Percentiles rank a stretch among this genome's conserved stretches.
Conservation (phyloP, 1,140 invertebrate genomes). For the Pinna nobilis region DNA sequence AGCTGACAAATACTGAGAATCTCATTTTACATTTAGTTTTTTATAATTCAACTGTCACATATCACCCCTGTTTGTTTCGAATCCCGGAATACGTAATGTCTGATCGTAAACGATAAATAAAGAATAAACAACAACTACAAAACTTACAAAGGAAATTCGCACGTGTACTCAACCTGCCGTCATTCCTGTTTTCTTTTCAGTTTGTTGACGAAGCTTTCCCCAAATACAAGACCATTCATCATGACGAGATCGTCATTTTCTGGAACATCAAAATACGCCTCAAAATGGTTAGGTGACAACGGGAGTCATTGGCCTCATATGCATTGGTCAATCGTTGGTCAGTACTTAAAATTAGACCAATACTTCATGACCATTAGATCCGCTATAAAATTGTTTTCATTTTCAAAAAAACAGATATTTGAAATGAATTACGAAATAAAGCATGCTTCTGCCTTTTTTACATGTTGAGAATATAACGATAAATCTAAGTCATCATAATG, state of each 20-base stretch:
- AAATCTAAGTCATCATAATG: too few relatives aligned
- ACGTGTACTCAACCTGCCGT: not conserved
- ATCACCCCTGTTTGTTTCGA: too few relatives aligned
- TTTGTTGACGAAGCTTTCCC: conserved; percentile 52
- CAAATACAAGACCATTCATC: conserved; percentile 81
- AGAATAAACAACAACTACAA: not conserved
- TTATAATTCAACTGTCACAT: too few relatives aligned
- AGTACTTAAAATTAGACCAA: not conserved
- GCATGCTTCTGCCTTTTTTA: too few relatives aligned
- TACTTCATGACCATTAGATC: not conserved
- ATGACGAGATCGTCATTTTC: conserved; percentile 88
- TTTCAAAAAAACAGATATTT: not conserved
- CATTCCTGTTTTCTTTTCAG: conserved; percentile 32
- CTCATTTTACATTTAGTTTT: too few relatives aligned
- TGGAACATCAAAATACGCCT: conserved; percentile 85
- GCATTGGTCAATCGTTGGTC: conserved; percentile 61
- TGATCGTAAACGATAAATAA: too few relatives aligned
- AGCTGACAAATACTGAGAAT: too few relatives aligned
- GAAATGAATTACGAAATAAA: not conserved
- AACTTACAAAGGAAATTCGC: not conserved
- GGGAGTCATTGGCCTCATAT: conserved; percentile 52
- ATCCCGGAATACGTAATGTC: not conserved
- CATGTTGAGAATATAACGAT: too few relatives aligned
- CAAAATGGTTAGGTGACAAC: conserved; percentile 88
- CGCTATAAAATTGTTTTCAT: not conserved